phyloP scores from a whole-genome alignment of 2,888 invertebrate species.

The Protodeltote pygarga region DNA sequence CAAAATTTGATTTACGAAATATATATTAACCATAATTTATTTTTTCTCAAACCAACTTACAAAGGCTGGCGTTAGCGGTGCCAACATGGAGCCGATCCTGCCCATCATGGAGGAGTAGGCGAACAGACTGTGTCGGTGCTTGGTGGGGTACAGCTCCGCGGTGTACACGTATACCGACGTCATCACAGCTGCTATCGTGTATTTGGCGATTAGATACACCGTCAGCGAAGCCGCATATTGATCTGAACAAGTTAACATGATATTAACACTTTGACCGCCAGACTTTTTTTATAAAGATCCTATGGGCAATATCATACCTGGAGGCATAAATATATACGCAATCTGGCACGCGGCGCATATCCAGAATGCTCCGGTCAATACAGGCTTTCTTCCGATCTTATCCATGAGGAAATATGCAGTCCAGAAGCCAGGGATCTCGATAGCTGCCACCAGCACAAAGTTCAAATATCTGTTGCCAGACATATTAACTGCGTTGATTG shows the following conservation, averaged over 20 bases:
- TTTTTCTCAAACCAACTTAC: slow-evolving; percentile 65
- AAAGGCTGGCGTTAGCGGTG: slow-evolving; percentile 88
- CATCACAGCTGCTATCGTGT: slow-evolving; percentile 86
- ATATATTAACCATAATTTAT: background rate
- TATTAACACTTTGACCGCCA: background rate
- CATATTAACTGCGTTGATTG: slow-evolving; percentile 88
- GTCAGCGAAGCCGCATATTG: slow-evolving; percentile 65
- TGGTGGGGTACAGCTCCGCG: slow-evolving; percentile 88
- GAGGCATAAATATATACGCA: slow-evolving; percentile 84
- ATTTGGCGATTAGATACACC: slow-evolving; percentile 86
- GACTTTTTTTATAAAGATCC: background rate
- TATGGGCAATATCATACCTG: slow-evolving; percentile 62
- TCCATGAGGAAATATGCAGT: slow-evolving; percentile 87
- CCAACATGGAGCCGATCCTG: slow-evolving; percentile 87
- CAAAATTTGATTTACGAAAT: no score
- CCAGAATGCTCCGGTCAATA: slow-evolving; percentile 85
- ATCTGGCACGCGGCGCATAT: slow-evolving; percentile 87
- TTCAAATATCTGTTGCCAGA: slow-evolving; percentile 89
- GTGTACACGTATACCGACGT: slow-evolving; percentile 87
- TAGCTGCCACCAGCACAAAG: slow-evolving; percentile 87
- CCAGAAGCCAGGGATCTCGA: slow-evolving; percentile 90
- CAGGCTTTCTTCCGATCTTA: slow-evolving; percentile 86
- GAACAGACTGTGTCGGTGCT: slow-evolving; percentile 86
- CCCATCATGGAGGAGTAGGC: slow-evolving; percentile 88
- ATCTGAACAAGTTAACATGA: slow-evolving; percentile 31